These are phyloP conservation scores for Tenrec ecaudatus DNA, from an alignment of 2,113 vertebrate genomes.

Conservation along the genomic window DNA sequence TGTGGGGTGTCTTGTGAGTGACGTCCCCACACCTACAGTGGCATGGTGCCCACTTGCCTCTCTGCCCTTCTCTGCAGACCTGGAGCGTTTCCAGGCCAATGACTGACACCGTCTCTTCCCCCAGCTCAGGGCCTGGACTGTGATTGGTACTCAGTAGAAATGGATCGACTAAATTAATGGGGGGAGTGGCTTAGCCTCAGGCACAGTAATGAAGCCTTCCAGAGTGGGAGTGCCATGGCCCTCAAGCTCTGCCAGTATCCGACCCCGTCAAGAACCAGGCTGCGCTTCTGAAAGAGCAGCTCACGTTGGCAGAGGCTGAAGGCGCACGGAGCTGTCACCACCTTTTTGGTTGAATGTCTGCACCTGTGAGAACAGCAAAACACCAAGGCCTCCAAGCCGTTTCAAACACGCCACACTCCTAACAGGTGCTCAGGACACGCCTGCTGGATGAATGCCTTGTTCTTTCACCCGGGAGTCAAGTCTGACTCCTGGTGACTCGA, in stretches of 20 bases:
- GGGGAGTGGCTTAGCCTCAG: not conserved
- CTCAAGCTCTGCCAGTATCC: not conserved
- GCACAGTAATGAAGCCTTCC: not conserved
- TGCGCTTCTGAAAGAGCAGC: not conserved
- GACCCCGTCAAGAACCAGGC: not conserved
- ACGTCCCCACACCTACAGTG: not conserved
- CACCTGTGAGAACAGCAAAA: conserved; percentile 21
- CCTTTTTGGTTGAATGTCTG: conserved; percentile 11
- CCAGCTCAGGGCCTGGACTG: not conserved
- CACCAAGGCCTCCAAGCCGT: not conserved
- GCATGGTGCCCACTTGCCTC: not conserved
- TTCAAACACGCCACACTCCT: not conserved
- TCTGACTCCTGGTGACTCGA: not conserved
- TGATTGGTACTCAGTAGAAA: not conserved
- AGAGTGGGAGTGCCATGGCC: not conserved
- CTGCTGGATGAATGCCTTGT: not conserved
- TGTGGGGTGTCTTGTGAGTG: not conserved
- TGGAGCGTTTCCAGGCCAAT: not conserved
- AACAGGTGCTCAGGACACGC: not conserved
- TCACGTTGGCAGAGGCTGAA: not conserved
- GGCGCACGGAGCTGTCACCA: not conserved
- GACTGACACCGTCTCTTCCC: not conserved
- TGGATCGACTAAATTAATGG: not conserved
- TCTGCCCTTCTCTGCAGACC: not conserved
- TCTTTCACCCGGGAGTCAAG: not conserved